These are phyloP conservation scores for Caligus rogercresseyi DNA, from an alignment of 1,140 invertebrate species.

Conservation along the genomic window DNA sequence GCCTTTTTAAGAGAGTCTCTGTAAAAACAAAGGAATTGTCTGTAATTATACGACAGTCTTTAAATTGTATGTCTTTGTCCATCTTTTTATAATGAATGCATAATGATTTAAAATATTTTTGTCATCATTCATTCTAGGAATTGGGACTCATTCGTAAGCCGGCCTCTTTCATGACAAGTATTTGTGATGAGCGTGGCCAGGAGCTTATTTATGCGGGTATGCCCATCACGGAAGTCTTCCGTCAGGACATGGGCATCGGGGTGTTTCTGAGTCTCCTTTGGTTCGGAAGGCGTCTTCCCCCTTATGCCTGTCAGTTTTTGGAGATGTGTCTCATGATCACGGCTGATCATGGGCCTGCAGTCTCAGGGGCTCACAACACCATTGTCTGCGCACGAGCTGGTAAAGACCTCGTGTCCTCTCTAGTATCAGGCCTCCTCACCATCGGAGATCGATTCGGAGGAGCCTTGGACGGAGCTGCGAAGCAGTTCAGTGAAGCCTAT, in stretches of 20 bases:
- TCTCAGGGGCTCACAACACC: constrained; percentile 96
- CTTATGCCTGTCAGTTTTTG: constrained; percentile 89
- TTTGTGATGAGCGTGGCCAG: constrained; percentile 96
- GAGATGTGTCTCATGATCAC: constrained; percentile 99
- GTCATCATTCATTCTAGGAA: constrained; percentile 44
- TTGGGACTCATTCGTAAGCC: constrained; percentile 94
- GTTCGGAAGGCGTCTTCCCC: constrained; percentile 90
- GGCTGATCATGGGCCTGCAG: constrained; percentile 96
- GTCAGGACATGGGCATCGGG: constrained; percentile 69
- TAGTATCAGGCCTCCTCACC: constrained; percentile 87
- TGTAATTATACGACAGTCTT: too few relatives aligned
- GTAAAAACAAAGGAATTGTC: too few relatives aligned
- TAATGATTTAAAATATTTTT: constrained; percentile 21
- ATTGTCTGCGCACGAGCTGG: constrained; percentile 97
- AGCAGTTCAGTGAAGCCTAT: constrained; percentile 87
- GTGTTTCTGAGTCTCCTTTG: constrained; percentile 91
- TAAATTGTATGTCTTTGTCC: too few relatives aligned
- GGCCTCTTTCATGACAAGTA: constrained; percentile 97
- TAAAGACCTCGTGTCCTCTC: constrained; percentile 91
- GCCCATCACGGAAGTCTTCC: constrained; percentile 79
- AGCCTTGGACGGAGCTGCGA: constrained; percentile 85
- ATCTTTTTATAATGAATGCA: neutral
- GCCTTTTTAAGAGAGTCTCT: too few relatives aligned
- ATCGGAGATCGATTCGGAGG: constrained; percentile 98
- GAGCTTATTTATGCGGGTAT: constrained; percentile 95